These are phyloP conservation scores for Heterohyrax brucei DNA, from an alignment of 2,797 vertebrate species.

Conservation along the genomic window DNA sequence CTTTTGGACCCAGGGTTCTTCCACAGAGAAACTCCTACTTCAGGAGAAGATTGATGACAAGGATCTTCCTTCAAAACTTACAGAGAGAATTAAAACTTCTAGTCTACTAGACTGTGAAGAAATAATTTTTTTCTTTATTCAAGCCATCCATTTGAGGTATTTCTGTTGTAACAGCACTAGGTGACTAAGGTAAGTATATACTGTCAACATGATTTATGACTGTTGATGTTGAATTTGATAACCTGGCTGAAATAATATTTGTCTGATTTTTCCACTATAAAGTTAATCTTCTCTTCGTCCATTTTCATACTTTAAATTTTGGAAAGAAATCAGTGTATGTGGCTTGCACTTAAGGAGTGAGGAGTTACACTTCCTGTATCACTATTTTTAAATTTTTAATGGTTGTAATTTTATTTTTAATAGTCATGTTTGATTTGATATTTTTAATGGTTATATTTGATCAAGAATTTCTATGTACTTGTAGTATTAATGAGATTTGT, in stretches of 20 bases:
- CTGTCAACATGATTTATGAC: too few relatives aligned
- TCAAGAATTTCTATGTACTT: background rate
- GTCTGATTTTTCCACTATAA: background rate
- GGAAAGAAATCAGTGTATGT: background rate
- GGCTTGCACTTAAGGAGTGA: background rate
- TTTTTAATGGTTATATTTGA: background rate
- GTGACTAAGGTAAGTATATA: too few relatives aligned
- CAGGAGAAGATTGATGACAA: too few relatives aligned
- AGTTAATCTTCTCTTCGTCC: background rate
- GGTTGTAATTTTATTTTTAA: background rate
- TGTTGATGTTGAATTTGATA: slow-evolving; percentile 15
- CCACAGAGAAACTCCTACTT: too few relatives aligned
- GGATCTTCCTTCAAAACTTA: too few relatives aligned
- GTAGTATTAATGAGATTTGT: background rate
- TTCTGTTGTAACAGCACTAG: too few relatives aligned
- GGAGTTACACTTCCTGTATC: background rate
- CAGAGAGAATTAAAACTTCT: too few relatives aligned
- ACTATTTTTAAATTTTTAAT: background rate
- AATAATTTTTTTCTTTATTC: too few relatives aligned
- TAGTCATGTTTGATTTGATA: background rate
- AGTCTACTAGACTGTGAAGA: too few relatives aligned
- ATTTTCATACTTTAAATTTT: background rate
- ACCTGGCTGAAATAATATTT: background rate
- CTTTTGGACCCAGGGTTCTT: too few relatives aligned
- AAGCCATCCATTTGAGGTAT: too few relatives aligned